Evolutionary conservation across 2,113 vertebrate genomes (phyloP), one percentile per base, ranked within the genome.

Genomic region (Geococcyx californianus): DNA sequence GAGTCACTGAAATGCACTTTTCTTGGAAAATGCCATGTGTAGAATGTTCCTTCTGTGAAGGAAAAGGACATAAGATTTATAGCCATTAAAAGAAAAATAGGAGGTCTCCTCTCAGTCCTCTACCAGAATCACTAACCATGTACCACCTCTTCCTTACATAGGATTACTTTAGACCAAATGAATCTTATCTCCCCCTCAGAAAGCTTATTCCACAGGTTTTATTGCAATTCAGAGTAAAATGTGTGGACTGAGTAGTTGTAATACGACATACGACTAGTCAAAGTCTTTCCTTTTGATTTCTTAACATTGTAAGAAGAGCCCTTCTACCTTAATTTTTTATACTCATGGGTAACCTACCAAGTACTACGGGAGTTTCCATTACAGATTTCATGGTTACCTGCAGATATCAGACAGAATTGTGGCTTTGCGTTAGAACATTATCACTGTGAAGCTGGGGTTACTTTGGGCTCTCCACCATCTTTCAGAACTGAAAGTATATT

Each of bases 251-350:
- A 55, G 31, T 1, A 15, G 13, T 49, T 42, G 40, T 17, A 73
- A 49, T 2, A 1, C 4, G 2, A 45, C 45, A 78, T 3, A 3
- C 13, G 47, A 24, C 6, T 25, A 18, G 18, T 7, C 25, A 18
- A 59, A 88, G 11, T 9, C 2, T 66, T 64, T 21, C 18, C 6
- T 23, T 77, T 44, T 12, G 1, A 4, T 26, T 38, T 21, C 15
- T n/a, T 38, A 29, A n/a, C 11, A 45, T 1, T 24, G 15, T 64
- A 63, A 72, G 54, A 38, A 74, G 6, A 51, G 16, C 16, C 40
- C 31, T 34, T 45, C 9, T 38, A 3, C 28, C 47, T 36, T 47
- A 68, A 16, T 10, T 19, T 42, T 16, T 31, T 15, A 13, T 25
- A 31, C 10, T n/a, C 51, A 15, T 5, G 18, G 34, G 16, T 36